phyloP scores from a whole-genome alignment of 2,888 invertebrate genomes.

The Idaea straminata region DNA sequence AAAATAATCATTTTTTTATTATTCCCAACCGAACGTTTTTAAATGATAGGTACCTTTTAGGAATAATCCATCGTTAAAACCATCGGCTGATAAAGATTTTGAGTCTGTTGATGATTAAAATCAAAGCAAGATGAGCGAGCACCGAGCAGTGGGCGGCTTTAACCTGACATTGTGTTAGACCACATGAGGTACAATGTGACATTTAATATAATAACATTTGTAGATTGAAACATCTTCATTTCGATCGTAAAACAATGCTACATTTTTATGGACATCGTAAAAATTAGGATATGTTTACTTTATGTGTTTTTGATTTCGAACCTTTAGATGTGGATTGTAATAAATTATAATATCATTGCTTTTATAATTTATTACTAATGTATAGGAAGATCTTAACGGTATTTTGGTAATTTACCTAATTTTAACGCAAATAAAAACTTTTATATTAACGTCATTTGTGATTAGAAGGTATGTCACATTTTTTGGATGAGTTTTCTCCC shows the following conservation, averaged over 20 bases:
- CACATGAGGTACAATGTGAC: not conserved
- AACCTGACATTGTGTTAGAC: slow-evolving; percentile 2
- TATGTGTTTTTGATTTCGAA: slow-evolving; percentile 26
- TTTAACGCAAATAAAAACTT: not conserved
- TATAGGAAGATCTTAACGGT: not conserved
- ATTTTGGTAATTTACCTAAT: not conserved
- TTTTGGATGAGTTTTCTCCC: no score
- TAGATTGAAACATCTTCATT: slow-evolving; percentile 28
- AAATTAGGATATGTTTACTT: slow-evolving; percentile 31
- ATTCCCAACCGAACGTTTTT: no score
- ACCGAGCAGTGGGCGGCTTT: not conserved
- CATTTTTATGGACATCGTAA: slow-evolving; percentile 29
- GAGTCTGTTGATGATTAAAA: not conserved
- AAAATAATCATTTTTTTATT: no score
- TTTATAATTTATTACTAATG: not conserved
- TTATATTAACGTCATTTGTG: not conserved
- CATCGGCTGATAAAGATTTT: not conserved
- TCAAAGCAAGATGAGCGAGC: not conserved
- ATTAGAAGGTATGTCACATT: not conserved
- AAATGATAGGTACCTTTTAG: no score
- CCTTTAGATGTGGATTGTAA: slow-evolving; percentile 12
- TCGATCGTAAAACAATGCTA: slow-evolving; percentile 33
- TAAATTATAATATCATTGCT: not conserved
- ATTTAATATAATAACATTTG: slow-evolving; percentile 19
- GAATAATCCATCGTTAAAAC: no score